Percentiles rank a stretch among this genome's conserved stretches.
These are phyloP conservation scores for Capra hircus DNA, from an alignment of 2,113 vertebrate species.

Conservation along the genomic window DNA sequence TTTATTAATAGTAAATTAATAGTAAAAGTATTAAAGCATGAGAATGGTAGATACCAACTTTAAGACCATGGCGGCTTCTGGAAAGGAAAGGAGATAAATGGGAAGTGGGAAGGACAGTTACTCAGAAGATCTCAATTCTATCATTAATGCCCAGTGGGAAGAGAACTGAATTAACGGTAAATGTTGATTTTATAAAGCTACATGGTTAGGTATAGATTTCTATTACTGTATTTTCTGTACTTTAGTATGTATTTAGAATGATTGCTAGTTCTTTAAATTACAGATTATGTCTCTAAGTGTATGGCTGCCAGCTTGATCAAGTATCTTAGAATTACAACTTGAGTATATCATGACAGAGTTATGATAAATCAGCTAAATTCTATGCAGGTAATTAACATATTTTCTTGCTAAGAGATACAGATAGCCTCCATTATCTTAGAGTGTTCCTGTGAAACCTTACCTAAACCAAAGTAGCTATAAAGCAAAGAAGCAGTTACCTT, in stretches of 20 bases:
- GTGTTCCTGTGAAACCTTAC: not conserved
- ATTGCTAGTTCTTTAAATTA: not conserved
- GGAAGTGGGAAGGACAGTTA: not conserved
- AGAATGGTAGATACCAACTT: not conserved
- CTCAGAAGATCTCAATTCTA: not conserved
- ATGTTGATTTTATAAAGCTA: not conserved
- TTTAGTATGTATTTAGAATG: not conserved
- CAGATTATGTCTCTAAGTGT: not conserved
- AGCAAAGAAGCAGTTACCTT: not conserved
- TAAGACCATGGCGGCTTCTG: not conserved
- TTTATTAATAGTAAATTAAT: not conserved
- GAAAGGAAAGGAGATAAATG: not conserved
- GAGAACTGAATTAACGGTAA: not conserved
- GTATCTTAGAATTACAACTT: not conserved
- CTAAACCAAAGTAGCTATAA: not conserved
- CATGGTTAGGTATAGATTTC: not conserved
- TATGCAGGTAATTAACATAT: not conserved
- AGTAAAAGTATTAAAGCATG: not conserved
- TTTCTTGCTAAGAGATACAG: not conserved
- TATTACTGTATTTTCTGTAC: not conserved
- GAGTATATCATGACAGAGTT: not conserved
- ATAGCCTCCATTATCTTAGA: not conserved
- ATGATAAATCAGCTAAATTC: conserved; percentile 3
- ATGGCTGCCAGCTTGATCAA: not conserved
- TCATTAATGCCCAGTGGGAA: not conserved